Conservation (phyloP, 2,113 vertebrate species). For the Zingel zingel region DNA sequence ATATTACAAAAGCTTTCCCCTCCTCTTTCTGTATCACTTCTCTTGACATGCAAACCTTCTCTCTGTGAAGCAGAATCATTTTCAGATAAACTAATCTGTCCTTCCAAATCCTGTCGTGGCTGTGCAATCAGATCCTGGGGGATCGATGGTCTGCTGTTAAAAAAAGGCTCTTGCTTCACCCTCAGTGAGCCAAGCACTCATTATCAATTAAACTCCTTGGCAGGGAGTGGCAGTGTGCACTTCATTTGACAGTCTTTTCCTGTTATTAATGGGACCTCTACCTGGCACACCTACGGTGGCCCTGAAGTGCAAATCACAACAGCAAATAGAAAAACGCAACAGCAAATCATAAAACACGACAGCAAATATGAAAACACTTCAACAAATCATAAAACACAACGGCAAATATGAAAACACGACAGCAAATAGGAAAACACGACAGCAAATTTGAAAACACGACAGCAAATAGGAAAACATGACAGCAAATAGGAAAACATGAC, state of each 20-base stretch:
- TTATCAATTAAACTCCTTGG: slow-evolving; percentile 55
- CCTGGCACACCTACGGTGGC: no score
- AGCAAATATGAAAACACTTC: no score
- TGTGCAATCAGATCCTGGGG: slow-evolving; percentile 38
- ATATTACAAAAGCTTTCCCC: neutral
- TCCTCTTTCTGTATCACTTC: neutral
- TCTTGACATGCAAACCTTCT: neutral
- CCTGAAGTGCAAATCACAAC: no score
- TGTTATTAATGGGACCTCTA: slow-evolving; percentile 26
- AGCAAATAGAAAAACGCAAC: no score
- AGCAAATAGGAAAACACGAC: no score
- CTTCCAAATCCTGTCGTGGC: slow-evolving; percentile 20
- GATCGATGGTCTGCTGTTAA: slow-evolving; percentile 51
- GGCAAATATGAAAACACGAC: no score
- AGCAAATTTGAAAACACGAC: no score
- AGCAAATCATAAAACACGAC: no score
- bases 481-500: no score
- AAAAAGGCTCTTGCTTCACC: slow-evolving; percentile 38
- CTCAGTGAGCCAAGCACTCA: slow-evolving; percentile 52
- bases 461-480: no score
- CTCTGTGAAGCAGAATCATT: slow-evolving; percentile 28
- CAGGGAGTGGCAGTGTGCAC: slow-evolving; percentile 10
- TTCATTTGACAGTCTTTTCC: slow-evolving; percentile 23
- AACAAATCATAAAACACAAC: no score
- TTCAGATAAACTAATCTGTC: slow-evolving; percentile 49